Conservation (phyloP, 2,888 invertebrate species). For the Caenorhabditis sp. region DNA sequence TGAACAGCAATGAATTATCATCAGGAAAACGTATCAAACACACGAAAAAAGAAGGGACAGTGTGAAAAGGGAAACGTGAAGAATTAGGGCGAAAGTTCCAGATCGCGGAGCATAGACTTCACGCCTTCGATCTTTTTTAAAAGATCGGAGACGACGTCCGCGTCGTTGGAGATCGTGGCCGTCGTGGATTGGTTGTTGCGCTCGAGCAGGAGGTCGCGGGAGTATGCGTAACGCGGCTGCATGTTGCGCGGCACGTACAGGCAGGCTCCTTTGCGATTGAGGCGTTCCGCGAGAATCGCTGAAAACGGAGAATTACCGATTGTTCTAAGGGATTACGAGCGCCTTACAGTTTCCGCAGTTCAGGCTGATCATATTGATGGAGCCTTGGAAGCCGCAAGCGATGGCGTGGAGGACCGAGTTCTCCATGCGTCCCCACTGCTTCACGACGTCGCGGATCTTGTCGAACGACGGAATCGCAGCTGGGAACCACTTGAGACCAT, state of each 20-base stretch:
- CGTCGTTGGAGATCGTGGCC: constrained; percentile 37
- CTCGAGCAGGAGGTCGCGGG: constrained; percentile 26
- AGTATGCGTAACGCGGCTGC: constrained; percentile 20
- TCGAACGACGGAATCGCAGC: constrained; percentile 45
- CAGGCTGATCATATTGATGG: constrained; percentile 38
- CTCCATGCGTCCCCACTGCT: constrained; percentile 40
- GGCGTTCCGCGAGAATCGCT: constrained; percentile 43
- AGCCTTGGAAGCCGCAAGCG: constrained; percentile 22
- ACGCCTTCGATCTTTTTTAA: constrained; percentile 30
- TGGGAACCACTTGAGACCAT: constrained; percentile 39
- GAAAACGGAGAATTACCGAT: constrained; percentile 1
- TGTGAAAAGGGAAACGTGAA: neutral
- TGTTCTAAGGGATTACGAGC: neutral
- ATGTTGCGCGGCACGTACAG: constrained; percentile 27
- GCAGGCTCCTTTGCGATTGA: constrained; percentile 42
- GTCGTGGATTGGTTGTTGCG: constrained; percentile 8
- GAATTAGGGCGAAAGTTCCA: constrained; percentile 5
- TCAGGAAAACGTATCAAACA: too few species aligned
- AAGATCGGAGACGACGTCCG: constrained; percentile 26
- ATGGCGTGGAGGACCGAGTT: constrained; percentile 10
- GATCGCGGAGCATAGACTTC: constrained; percentile 28
- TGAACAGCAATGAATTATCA: too few species aligned
- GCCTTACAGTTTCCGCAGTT: constrained; percentile 30
- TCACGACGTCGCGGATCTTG: constrained; percentile 46
- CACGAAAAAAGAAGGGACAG: neutral